phyloP scores from a whole-genome alignment of 2,113 vertebrate species.

The Hystrix brachyura region DNA sequence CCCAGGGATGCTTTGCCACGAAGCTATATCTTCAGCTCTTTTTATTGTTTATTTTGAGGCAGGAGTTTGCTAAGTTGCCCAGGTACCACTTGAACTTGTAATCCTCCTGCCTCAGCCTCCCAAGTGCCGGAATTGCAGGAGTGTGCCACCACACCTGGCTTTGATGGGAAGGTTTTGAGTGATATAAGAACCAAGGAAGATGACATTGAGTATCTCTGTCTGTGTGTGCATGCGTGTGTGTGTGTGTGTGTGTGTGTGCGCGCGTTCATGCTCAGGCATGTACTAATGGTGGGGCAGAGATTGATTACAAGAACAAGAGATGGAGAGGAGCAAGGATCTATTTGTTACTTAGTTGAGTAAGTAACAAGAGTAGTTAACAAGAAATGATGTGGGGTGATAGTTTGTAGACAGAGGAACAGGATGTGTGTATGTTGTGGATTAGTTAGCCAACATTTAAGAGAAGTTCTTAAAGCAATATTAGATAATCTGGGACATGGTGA shows the following conservation, averaged over 20 bases:
- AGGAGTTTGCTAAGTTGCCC: background rate
- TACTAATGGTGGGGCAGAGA: background rate
- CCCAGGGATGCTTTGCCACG: background rate
- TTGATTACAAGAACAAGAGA: background rate
- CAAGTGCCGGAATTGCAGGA: background rate
- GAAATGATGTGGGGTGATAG: background rate
- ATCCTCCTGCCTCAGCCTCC: background rate
- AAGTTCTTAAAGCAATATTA: slow-evolving; percentile 39
- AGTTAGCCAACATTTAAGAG: slow-evolving; percentile 22
- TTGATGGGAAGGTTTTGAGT: background rate
- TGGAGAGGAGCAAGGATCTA: background rate
- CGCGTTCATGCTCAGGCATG: background rate
- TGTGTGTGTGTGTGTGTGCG: no score
- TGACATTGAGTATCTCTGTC: background rate
- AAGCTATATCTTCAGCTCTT: background rate
- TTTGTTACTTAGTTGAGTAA: background rate
- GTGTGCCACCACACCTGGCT: background rate
- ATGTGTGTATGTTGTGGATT: background rate
- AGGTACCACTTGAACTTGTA: background rate
- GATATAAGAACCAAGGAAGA: background rate
- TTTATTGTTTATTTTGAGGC: background rate
- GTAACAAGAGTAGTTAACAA: background rate
- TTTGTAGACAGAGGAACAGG: background rate
- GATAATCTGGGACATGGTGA: background rate
- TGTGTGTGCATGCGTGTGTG: background rate